Evolutionary conservation across 1,140 invertebrate genomes (phyloP), one percentile per base, ranked within the genome.

Genomic region (Diuraphis noxia): DNA sequence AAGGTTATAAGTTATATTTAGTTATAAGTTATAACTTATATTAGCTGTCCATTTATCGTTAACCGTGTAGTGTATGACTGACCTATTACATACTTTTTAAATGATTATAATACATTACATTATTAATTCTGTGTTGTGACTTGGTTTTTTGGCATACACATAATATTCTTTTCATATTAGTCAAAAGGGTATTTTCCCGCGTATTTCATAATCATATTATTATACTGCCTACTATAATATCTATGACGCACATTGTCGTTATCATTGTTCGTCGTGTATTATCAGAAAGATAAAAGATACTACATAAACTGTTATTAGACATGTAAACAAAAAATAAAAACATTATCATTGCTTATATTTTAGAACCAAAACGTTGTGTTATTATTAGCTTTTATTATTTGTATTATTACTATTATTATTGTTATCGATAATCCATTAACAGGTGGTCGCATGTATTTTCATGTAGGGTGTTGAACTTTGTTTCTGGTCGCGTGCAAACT

Each of bases 321-420:
- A 13, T 72, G 56, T 72, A 72, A 72, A 72, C 56, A 72, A n/a
- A 56, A 56, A 49, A 56, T 56, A 56, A 56, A 56, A 72, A 34
- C n/a, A 72, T 72, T 72, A 63, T 63, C n/a, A 72, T 72, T 72
- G 56, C 34, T 72, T 72, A 72, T 72, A n/a, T 72, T 72, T n/a
- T 72, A 72, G 30, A n/a, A 72, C 56, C 17, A n/a, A 17, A 72
- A 34, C n/a, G 30, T 72, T n/a, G 30, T 21, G 56, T 72, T 72
- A 72, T 72, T 72, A 72, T 72, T 72, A 72, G 56, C 34, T 72
- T 72, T 72, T 34, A 21, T 72, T 63, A 13, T 56, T 56, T 23
- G 49, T 49, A 25, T 25, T 56, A 9, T 56, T 56, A 56, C 13
- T 63, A n/a, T n/a, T 63, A 63, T 56, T 56, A 63, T 63, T 30